Evolutionary conservation across 1,140 invertebrate genomes (phyloP), one percentile per base, ranked within the genome.

Genomic region (Eumeta japonica): DNA sequence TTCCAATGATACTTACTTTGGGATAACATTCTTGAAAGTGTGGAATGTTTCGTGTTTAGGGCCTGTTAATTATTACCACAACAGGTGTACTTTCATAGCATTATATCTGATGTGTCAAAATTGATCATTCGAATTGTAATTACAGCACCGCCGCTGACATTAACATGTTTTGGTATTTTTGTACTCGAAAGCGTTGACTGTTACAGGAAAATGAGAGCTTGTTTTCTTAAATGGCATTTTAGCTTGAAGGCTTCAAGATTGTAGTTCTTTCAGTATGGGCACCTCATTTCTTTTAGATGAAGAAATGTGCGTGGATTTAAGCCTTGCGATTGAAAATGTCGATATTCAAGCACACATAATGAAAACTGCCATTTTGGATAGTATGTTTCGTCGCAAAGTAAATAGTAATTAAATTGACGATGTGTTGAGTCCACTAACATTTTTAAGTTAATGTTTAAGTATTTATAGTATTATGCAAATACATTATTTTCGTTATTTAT

Each of bases 91-190:
- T n/a, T n/a, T n/a, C n/a, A n/a, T n/a, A n/a, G n/a, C n/a, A n/a
- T n/a, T n/a, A n/a, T n/a, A n/a, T n/a, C n/a, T n/a, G n/a, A n/a
- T n/a, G n/a, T n/a, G n/a, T n/a, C n/a, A n/a, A n/a, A n/a, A n/a
- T n/a, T n/a, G n/a, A n/a, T n/a, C n/a, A n/a, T n/a, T n/a, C n/a
- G n/a, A n/a, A n/a, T n/a, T n/a, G n/a, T n/a, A n/a, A n/a, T n/a
- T n/a, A n/a, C n/a, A n/a, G n/a, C n/a, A n/a, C n/a, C n/a, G n/a
- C n/a, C n/a, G n/a, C n/a, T n/a, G n/a, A n/a, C n/a, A n/a, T n/a
- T n/a, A n/a, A n/a, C n/a, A n/a, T n/a, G n/a, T 54, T 64, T 61
- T 68, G 56, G 62, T 62, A 66, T 67, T 72, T 72, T 68, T 68
- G 56, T 66, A 65, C 52, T 62, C 45, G 36, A 59, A 61, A 42